These are phyloP conservation scores for Drosophila prostipennis DNA, from an alignment of 2,888 invertebrate species.

Conservation along the genomic window DNA sequence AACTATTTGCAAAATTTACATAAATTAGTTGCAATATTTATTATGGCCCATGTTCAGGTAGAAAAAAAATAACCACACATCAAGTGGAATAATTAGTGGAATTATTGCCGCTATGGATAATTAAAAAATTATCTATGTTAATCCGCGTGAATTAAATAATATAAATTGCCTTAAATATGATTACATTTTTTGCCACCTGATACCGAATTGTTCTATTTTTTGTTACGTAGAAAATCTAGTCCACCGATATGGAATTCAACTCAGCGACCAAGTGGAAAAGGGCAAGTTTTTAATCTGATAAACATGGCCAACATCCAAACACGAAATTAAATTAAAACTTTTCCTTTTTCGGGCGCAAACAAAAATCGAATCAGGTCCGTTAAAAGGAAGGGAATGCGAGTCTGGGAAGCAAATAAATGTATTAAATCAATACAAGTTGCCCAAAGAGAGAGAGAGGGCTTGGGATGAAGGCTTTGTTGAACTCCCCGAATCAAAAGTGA, in stretches of 20 bases:
- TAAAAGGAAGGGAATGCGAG: conserved; percentile 10
- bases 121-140: conserved; percentile 28
- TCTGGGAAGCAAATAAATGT: conserved; percentile 69
- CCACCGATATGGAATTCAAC: neutral
- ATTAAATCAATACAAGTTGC: conserved; percentile 74
- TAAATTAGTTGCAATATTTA: neutral
- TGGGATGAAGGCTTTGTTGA: conserved; percentile 18
- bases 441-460: conserved; percentile 3
- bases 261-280: conserved; percentile 14
- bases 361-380: conserved; percentile 41
- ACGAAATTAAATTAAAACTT: conserved; percentile 72
- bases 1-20: conserved; percentile 2
- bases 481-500: conserved; percentile 74
- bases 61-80: conserved; percentile 2
- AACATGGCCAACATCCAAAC: conserved; percentile 41
- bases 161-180: conserved; percentile 13
- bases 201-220: neutral
- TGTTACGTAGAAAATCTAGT: neutral
- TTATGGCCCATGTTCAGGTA: neutral
- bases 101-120: conserved; percentile 21
- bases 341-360: conserved; percentile 40
- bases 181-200: conserved; percentile 20
- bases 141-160: conserved; percentile 19
- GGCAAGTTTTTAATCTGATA: conserved; percentile 70
- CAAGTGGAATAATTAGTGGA: conserved; percentile 23